phyloP scores from a whole-genome alignment of 2,797 vertebrate species.

The Silurus lanzhouensis region DNA sequence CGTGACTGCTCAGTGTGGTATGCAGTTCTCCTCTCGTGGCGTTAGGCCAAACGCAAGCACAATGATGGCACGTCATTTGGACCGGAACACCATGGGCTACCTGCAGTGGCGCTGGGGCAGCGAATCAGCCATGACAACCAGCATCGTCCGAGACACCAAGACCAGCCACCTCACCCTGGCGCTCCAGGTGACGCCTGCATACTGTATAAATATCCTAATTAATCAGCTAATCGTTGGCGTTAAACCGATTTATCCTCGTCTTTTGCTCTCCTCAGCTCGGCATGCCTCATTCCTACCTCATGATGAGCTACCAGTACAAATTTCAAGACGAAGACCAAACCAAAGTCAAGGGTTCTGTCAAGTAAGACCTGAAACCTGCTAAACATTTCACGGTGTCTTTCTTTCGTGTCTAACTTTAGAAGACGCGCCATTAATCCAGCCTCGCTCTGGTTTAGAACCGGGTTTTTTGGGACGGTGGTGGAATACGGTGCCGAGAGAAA shows the following conservation, averaged over 20 bases:
- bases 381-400: background rate
- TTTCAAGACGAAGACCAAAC: conserved; percentile 98
- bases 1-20: conserved; percentile 88
- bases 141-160: conserved; percentile 92
- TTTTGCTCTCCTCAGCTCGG: conserved; percentile 80
- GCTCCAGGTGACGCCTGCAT: conserved; percentile 78
- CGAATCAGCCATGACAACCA: conserved; percentile 96
- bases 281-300: conserved; percentile 91
- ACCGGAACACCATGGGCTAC: conserved; percentile 97
- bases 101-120: conserved; percentile 95
- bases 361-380: conserved; percentile 76
- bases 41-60: conserved; percentile 86
- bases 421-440: background rate
- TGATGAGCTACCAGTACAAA: conserved; percentile 98
- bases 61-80: conserved; percentile 89
- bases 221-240: background rate
- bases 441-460: conserved; percentile 76
- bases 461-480: conserved; percentile 94
- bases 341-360: conserved; percentile 92
- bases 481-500: conserved; percentile 97
- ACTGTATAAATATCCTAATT: background rate
- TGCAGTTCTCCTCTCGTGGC: conserved; percentile 92
- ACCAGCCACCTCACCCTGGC: conserved; percentile 91
- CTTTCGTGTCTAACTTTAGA: background rate
- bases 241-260: background rate